Evolutionary conservation across 1,140 invertebrate genomes (phyloP).

Genomic region (Anthonomus grandis): DNA sequence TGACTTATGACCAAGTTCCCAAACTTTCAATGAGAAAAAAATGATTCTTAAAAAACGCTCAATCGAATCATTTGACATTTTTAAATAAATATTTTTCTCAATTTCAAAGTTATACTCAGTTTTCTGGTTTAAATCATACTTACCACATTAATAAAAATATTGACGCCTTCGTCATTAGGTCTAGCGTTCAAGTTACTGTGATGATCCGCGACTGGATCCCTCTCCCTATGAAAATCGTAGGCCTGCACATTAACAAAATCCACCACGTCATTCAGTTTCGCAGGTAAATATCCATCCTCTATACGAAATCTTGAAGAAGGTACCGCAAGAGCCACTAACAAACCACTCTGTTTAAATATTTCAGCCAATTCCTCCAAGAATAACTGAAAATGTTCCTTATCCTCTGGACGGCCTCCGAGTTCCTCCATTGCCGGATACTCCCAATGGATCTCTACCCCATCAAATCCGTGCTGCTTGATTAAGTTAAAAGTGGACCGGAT

Average conservation of each 20-base stretch:
- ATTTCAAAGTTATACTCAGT: not conserved
- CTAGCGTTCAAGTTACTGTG: constrained; percentile 52
- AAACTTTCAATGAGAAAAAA: no score
- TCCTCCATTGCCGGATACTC: constrained; percentile 57
- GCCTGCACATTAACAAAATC: constrained; percentile 69
- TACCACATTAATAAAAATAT: constrained; percentile 49
- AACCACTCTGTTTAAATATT: constrained; percentile 52
- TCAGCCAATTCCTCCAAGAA: constrained; percentile 53
- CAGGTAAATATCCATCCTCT: constrained; percentile 52
- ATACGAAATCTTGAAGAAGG: constrained; percentile 53
- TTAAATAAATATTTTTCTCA: no score
- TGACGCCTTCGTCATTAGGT: constrained; percentile 41
- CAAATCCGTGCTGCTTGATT: constrained; percentile 56
- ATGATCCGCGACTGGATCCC: constrained; percentile 58
- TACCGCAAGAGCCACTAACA: constrained; percentile 56
- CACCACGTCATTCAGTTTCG: constrained; percentile 47
- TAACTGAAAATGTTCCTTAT: constrained; percentile 48
- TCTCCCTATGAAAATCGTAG: constrained; percentile 67
- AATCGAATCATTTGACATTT: no score
- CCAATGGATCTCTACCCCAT: constrained; percentile 62
- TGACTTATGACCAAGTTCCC: no score
- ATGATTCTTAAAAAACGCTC: no score
- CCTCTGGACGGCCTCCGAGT: constrained; percentile 48
- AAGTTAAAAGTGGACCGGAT: constrained; percentile 59
- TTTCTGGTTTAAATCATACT: constrained; percentile 28